These are phyloP conservation scores for Sebastes fasciatus DNA, from an alignment of 2,113 vertebrate species.

Conservation along the genomic window DNA sequence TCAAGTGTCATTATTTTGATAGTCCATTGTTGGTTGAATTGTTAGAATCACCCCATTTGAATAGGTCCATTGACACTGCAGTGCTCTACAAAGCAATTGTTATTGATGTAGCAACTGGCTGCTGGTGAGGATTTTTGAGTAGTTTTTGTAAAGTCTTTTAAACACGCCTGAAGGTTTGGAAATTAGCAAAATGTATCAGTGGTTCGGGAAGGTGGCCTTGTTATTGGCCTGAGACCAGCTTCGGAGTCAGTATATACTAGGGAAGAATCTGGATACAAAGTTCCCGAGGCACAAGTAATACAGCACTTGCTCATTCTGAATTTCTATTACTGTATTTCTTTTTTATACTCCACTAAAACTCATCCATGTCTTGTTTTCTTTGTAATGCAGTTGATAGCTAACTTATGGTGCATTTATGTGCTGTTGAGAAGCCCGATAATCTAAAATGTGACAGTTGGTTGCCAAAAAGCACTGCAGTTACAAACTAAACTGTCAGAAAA, in stretches of 20 bases:
- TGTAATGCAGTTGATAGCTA: neutral
- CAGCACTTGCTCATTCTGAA: neutral
- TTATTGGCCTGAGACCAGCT: neutral
- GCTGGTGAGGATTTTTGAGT: slow-evolving; percentile 8
- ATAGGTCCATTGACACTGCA: slow-evolving; percentile 28
- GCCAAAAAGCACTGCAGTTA: neutral
- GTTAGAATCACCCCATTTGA: slow-evolving; percentile 40
- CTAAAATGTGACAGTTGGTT: slow-evolving; percentile 9
- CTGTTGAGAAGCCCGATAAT: neutral
- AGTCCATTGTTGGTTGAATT: slow-evolving; percentile 46
- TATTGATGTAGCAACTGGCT: neutral
- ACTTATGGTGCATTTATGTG: neutral
- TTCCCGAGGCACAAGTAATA: neutral
- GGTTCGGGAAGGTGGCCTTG: neutral
- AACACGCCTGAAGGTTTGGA: neutral
- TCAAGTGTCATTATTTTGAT: slow-evolving; percentile 54
- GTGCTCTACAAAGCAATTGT: neutral
- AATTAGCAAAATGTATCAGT: no score
- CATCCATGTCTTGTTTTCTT: neutral
- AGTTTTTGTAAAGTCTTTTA: neutral
- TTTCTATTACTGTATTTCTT: neutral
- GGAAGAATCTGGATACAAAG: neutral
- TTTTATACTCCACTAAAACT: neutral
- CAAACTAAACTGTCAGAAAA: slow-evolving; percentile 13
- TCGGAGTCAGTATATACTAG: neutral